Base-by-base conservation (phyloP, 2,797 vertebrate genomes). In the Rhincodon typus region DNA sequence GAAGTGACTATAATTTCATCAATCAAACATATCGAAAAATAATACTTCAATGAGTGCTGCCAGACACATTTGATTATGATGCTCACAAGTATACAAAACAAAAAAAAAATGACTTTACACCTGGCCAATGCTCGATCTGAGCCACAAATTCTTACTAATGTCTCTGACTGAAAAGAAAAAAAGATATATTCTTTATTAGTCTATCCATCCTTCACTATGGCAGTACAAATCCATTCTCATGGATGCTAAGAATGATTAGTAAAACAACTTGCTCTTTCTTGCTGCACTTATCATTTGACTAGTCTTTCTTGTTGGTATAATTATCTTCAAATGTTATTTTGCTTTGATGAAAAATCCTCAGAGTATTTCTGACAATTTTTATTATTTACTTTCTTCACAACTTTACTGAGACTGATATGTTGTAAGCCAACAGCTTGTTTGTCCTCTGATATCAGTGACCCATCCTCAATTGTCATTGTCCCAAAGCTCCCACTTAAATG, bases 381-480 rank as follows among this genome's bases (percentile, higher is more conserved):
- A 72, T 95, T 30, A 95, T 95, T 95, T 95, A 21, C 70, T 21
- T 95, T 95, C 70, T 34, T 27, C 70, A 74, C 53, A 95, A 95
- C 70, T 74, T 74, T 53, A 13, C 46, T n/a, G n/a, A n/a, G n/a
- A n/a, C n/a, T n/a, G n/a, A n/a, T n/a, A n/a, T n/a, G n/a, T n/a
- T n/a, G n/a, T n/a, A n/a, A n/a, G n/a, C n/a, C n/a, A n/a, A n/a
- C n/a, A n/a, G n/a, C n/a, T n/a, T n/a, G n/a, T n/a, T n/a, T n/a
- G n/a, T n/a, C n/a, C n/a, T n/a, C n/a, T n/a, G n/a, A n/a, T n/a
- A n/a, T n/a, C n/a, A n/a, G n/a, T n/a, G n/a, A n/a, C n/a, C n/a
- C n/a, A n/a, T n/a, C n/a, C n/a, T n/a, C n/a, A n/a, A n/a, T n/a
- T n/a, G n/a, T n/a, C 46, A 50, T 5, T 95, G 46, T 50, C 46